Evolutionary conservation across 35 echinoderm and acorn worm genomes (phyloP).

Genomic region (Eucidaris tribuloides): DNA sequence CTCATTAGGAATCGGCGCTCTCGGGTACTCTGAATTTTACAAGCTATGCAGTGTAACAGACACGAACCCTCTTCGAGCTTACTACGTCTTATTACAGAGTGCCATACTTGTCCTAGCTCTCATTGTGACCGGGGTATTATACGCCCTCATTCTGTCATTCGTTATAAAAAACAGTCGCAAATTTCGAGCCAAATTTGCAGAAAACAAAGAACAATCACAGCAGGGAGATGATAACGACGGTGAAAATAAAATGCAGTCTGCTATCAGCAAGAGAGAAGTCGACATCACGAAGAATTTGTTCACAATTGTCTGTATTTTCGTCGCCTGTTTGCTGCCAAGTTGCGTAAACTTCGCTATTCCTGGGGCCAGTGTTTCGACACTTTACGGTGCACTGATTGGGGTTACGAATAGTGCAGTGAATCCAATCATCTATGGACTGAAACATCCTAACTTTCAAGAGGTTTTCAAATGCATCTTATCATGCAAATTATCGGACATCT

Average conservation of each 20-base stretch:
- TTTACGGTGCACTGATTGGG: background rate
- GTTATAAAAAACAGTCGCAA: background rate
- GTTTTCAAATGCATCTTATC: conserved; percentile 23
- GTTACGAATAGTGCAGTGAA: conserved; percentile 36
- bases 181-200: background rate
- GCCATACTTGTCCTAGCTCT: conserved; percentile 7
- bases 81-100: conserved; percentile 5
- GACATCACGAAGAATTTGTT: conserved; percentile 47
- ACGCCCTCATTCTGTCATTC: conserved; percentile 1
- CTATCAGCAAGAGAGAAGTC: background rate
- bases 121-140: background rate
- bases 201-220: too few relatives aligned
- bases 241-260: background rate
- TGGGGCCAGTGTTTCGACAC: conserved; percentile 1
- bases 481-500: too few relatives aligned
- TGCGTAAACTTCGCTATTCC: conserved; percentile 27
- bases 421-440: conserved; percentile 56
- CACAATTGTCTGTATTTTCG: conserved; percentile 18
- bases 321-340: conserved; percentile 24
- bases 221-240: background rate
- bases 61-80: background rate
- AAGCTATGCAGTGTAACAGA: conserved; percentile 18
- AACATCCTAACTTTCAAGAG: conserved; percentile 50
- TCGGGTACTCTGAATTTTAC: conserved; percentile 82
- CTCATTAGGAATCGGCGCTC: conserved; percentile 59